Conservation (phyloP, 2,888 invertebrate species). For the Caenorhabditis becei region DNA sequence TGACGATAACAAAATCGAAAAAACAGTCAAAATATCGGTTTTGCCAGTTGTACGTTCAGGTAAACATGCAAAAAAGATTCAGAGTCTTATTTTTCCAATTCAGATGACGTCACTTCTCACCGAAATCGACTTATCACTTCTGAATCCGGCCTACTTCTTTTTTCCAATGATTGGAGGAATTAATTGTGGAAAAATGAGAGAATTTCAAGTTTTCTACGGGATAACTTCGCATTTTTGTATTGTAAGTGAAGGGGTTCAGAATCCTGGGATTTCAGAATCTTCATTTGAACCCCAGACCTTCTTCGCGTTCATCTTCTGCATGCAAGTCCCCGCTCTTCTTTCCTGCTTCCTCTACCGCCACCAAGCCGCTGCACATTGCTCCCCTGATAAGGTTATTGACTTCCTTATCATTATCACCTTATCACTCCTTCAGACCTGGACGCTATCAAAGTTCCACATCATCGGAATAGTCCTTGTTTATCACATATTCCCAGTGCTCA, state of each 20-base stretch:
- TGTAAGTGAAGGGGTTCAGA: constrained; percentile 31
- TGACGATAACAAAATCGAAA: constrained; percentile 27
- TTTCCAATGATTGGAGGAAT: constrained; percentile 59
- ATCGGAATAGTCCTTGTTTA: constrained; percentile 7
- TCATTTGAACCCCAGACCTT: constrained; percentile 24
- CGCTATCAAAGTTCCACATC: constrained; percentile 14
- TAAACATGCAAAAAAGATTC: neutral
- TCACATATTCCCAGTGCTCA: constrained; percentile 40
- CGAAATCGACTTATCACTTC: constrained; percentile 45
- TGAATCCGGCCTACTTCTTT: constrained; percentile 53
- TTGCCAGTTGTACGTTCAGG: constrained; percentile 49
- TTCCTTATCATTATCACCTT: too few relatives aligned
- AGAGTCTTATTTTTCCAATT: neutral
- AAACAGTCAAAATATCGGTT: constrained; percentile 23
- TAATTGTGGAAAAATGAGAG: constrained; percentile 39
- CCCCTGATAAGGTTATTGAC: constrained; percentile 23
- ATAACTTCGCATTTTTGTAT: constrained; percentile 50
- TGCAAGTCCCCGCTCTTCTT: constrained; percentile 49
- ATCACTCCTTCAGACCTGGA: constrained; percentile 38
- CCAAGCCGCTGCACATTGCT: constrained; percentile 31
- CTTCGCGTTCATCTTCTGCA: constrained; percentile 43
- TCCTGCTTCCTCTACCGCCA: constrained; percentile 49
- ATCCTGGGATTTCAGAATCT: too few relatives aligned
- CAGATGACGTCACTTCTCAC: constrained; percentile 39
- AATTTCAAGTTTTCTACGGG: constrained; percentile 25